phyloP scores from a whole-genome alignment of 2,888 invertebrate genomes.

The Caprella mutica region DNA sequence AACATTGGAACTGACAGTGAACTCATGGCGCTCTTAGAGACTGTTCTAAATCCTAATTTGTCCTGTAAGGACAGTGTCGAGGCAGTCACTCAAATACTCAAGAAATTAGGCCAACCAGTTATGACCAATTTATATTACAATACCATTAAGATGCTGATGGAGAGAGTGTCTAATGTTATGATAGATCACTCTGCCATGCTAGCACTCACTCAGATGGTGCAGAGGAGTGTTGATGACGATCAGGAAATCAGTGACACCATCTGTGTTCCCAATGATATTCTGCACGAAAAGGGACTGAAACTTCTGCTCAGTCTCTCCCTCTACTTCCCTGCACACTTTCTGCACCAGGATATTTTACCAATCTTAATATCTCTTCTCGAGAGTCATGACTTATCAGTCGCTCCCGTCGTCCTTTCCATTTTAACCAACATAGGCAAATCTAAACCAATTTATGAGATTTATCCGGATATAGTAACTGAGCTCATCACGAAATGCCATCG shows the following conservation, averaged over 20 bases:
- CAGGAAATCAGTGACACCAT: slow-evolving; percentile 58
- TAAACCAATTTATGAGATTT: slow-evolving; percentile 57
- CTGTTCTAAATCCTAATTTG: slow-evolving; percentile 64
- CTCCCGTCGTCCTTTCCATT: slow-evolving; percentile 68
- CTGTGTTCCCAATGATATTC: slow-evolving; percentile 66
- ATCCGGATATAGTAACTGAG: slow-evolving; percentile 61
- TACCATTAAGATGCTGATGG: slow-evolving; percentile 86
- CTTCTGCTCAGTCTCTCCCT: slow-evolving; percentile 70
- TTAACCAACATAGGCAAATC: slow-evolving; percentile 79
- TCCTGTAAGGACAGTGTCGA: slow-evolving; percentile 90
- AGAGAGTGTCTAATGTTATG: slow-evolving; percentile 90
- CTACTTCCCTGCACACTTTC: slow-evolving; percentile 85
- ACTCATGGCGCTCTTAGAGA: slow-evolving; percentile 65
- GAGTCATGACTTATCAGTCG: slow-evolving; percentile 50
- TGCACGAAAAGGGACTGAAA: slow-evolving; percentile 78
- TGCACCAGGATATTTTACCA: slow-evolving; percentile 68
- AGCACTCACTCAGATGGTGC: slow-evolving; percentile 50
- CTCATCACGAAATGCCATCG: slow-evolving; percentile 76
- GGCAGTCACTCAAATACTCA: slow-evolving; percentile 61
- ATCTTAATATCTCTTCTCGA: slow-evolving; percentile 67
- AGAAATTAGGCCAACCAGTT: slow-evolving; percentile 84
- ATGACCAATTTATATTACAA: slow-evolving; percentile 93
- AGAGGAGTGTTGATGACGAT: slow-evolving; percentile 58
- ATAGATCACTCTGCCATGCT: slow-evolving; percentile 76
- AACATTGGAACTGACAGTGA: slow-evolving; percentile 62